Evolutionary conservation across 2,797 vertebrate species (phyloP).

Genomic region (Mionectes olivaceus): DNA sequence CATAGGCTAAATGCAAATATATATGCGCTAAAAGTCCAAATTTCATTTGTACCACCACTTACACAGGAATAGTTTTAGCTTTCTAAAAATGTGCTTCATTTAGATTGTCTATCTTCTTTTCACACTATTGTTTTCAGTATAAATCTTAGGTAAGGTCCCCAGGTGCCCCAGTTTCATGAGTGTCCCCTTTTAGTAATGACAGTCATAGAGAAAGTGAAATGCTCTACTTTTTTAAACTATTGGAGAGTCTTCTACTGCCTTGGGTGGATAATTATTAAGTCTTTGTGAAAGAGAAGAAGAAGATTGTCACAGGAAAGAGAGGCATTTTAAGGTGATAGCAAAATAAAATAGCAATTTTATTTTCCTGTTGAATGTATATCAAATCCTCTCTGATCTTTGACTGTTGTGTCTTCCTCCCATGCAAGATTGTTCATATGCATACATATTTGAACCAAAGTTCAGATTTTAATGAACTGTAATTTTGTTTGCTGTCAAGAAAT

Average conservation of each 20-base stretch:
- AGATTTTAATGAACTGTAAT: background rate
- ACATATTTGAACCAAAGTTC: background rate
- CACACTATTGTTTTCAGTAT: background rate
- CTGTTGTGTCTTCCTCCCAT: background rate
- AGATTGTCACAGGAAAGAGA: background rate
- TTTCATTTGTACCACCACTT: background rate
- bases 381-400: background rate
- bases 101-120: background rate
- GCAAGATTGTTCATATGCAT: background rate
- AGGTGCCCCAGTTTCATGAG: conserved; percentile 15
- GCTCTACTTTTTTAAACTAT: conserved; percentile 10
- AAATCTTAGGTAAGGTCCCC: background rate
- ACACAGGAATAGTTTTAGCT: background rate
- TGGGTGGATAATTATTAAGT: background rate
- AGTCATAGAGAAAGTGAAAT: background rate
- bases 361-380: background rate
- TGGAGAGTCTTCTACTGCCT: background rate
- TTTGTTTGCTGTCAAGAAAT: background rate
- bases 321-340: background rate
- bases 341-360: background rate
- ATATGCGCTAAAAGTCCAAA: background rate
- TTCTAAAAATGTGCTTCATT: background rate
- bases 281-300: background rate
- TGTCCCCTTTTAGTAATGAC: background rate
- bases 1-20: background rate